phyloP scores from a whole-genome alignment of 2,797 vertebrate genomes.

The Betta splendens region DNA sequence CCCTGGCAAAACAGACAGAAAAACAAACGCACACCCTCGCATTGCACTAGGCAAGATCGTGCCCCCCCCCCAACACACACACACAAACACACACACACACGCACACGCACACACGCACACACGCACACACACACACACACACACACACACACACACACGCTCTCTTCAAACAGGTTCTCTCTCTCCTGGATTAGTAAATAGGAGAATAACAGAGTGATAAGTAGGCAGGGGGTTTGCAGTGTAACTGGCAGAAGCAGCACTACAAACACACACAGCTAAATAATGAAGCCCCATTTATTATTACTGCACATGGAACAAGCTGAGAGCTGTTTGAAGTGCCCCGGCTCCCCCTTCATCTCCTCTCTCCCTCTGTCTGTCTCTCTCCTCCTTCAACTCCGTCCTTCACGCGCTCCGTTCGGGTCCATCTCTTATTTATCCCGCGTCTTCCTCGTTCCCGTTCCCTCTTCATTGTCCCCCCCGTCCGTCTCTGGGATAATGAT shows the following conservation, averaged over 20 bases:
- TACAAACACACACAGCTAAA: conserved; percentile 62
- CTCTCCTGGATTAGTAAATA: conserved; percentile 76
- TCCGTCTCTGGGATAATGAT: conserved; percentile 16
- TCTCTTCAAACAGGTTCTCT: conserved; percentile 59
- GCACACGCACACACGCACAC: conserved; percentile 33
- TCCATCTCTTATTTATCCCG: conserved; percentile 3
- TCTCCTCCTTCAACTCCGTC: conserved; percentile 21
- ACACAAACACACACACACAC: conserved; percentile 33
- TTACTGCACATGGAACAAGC: conserved; percentile 62
- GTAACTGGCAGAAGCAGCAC: conserved; percentile 48
- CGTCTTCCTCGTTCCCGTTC: conserved; percentile 15
- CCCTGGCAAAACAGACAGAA: conserved; percentile 57
- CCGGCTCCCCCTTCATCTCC: conserved; percentile 50
- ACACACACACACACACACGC: conserved; percentile 30
- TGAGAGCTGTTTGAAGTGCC: conserved; percentile 66
- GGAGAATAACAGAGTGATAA: conserved; percentile 56
- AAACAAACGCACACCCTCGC: conserved; percentile 19
- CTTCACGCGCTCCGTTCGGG: not conserved
- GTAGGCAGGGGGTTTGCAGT: conserved; percentile 55
- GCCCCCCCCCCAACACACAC: conserved; percentile 18
- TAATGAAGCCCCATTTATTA: conserved; percentile 72
- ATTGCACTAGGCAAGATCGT: conserved; percentile 5
- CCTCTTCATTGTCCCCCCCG: conserved; percentile 15
- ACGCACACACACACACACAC: conserved; percentile 36
- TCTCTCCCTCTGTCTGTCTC: conserved; percentile 15